Base-by-base conservation (phyloP, 2,888 invertebrate species). In the Eristalis tenax region DNA sequence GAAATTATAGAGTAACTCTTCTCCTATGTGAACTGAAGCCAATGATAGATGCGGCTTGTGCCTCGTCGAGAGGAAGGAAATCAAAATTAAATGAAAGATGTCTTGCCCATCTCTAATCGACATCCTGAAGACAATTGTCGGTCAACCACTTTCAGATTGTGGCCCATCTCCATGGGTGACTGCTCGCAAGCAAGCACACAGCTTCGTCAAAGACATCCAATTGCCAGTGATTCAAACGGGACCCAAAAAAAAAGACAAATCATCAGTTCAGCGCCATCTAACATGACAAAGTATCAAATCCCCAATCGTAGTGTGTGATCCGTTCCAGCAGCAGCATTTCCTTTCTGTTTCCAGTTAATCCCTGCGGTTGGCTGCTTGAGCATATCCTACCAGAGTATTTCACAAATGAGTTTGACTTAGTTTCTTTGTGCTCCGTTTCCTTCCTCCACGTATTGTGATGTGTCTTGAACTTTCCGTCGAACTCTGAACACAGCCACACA, bases 391-490 rank as follows among this genome's bases (percentile, higher is more conserved):
- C 50, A 43, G 50, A 18, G 50, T 50, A 32, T 73, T 28, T 32
- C 13, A 15, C 15, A 50, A 43, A 73, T 50, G 6, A 28, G 43
- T 43, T 43, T 73, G 15, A 63, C 63, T 63, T n/a, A n/a, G n/a
- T 28, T 1, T 18, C n/a, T 32, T 63, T 63, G 57, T 56, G 23
- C 63, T 18, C 4, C 26, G 18, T 26, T 18, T 26, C 18, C 13
- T 13, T 35, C 23, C 23, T 13, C 26, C 4, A 64, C 26, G 32
- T 69, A 75, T 64, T 81, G 23, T 57, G 8, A 64, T 76, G 59
- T 61, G 66, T 18, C 38, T 76, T 75, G 75, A 18, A 28, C 50
- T 61, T 61, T 23, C 35, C 35, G 32, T 71, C 43, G 38, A 50
- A 50, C 50, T 18, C 43, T 18, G 26, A 35, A 43, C 38, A 66